A percentile compares a stretch with the other conserved stretches of the same genome.
These are phyloP conservation scores for Myotis daubentonii DNA, from an alignment of 2,797 vertebrate genomes.

Conservation along the genomic window DNA sequence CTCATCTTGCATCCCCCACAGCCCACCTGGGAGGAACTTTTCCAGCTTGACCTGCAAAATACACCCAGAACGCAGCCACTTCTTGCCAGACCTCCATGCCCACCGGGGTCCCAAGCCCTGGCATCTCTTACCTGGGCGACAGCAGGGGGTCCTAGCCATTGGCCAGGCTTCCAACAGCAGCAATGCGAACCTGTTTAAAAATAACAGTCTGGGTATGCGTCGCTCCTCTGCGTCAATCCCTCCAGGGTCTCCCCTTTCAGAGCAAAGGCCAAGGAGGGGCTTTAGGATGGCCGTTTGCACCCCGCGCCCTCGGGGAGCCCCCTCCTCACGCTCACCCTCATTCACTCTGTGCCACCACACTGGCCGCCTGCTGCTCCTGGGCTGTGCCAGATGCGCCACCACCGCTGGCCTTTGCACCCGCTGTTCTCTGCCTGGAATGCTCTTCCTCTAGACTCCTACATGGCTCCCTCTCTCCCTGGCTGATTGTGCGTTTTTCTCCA, in stretches of 20 bases:
- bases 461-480: neutral
- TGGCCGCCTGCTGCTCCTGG: neutral
- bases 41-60: neutral
- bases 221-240: neutral
- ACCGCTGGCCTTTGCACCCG: neutral
- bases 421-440: neutral
- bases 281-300: neutral
- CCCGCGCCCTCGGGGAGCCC: rapidly evolving
- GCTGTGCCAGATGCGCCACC: neutral
- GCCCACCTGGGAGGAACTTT: neutral
- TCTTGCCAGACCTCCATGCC: neutral
- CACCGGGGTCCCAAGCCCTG: neutral
- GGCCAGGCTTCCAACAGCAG: neutral
- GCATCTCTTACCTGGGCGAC: neutral
- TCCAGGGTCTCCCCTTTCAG: neutral
- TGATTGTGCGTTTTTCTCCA: neutral
- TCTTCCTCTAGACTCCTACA: neutral
- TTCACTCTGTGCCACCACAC: neutral
- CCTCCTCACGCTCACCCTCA: neutral
- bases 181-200: neutral
- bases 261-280: neutral
- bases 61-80: neutral
- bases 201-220: neutral
- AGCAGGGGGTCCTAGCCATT: neutral
- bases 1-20: neutral